Conservation (phyloP, 2,888 invertebrate genomes). For the Tetragonula carbonaria region DNA sequence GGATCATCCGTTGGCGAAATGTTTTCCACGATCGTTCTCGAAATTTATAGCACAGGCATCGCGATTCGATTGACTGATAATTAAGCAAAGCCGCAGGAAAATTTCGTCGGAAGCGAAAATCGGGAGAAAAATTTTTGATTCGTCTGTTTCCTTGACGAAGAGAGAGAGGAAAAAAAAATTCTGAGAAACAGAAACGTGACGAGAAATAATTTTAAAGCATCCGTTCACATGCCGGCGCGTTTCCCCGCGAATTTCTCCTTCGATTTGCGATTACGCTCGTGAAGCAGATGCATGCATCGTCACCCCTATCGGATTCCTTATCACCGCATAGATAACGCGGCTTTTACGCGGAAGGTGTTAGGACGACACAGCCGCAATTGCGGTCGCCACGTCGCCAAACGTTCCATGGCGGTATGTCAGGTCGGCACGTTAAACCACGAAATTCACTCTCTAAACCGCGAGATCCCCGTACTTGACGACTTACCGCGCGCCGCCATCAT, state of each 20-base stretch:
- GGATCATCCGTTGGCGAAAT: too few relatives aligned
- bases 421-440: slow-evolving; percentile 52
- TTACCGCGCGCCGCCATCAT: slow-evolving; percentile 7
- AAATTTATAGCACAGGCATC: too few relatives aligned
- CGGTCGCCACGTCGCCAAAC: slow-evolving; percentile 58
- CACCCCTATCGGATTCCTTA: slow-evolving; percentile 17
- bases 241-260: not conserved
- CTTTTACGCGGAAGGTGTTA: slow-evolving; percentile 45
- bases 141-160: too few relatives aligned
- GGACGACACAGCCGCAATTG: slow-evolving; percentile 57
- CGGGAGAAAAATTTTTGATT: too few relatives aligned
- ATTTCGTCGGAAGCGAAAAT: too few relatives aligned
- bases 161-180: too few relatives aligned
- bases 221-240: not conserved
- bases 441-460: slow-evolving; percentile 60
- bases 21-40: not conserved
- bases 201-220: not conserved
- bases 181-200: too few relatives aligned
- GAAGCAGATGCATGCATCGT: not conserved
- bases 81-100: too few relatives aligned
- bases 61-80: too few relatives aligned
- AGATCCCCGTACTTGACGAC: slow-evolving; percentile 38
- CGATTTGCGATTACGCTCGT: not conserved
- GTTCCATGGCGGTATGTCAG: slow-evolving; percentile 55
- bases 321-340: slow-evolving; percentile 42